phyloP scores from a whole-genome alignment of 1,140 invertebrate genomes.

The Acromyrmex heyeri region DNA sequence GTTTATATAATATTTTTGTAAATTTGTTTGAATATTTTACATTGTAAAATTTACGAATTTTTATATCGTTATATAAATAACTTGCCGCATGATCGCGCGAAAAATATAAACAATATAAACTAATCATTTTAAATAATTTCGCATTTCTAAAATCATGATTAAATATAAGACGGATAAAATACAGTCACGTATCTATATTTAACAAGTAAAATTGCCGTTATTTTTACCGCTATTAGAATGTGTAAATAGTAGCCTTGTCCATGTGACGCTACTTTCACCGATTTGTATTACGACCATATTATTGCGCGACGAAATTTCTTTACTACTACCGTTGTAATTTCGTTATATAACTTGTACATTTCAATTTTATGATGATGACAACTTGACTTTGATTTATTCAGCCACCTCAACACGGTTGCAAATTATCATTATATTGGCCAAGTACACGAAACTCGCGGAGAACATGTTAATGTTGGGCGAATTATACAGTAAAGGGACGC shows the following conservation, averaged over 20 bases:
- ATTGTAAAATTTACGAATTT: background rate
- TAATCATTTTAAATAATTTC: background rate
- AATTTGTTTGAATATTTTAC: background rate
- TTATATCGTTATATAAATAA: background rate
- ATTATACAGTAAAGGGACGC: constrained; percentile 1
- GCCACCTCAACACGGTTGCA: background rate
- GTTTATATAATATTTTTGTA: background rate
- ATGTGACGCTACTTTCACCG: constrained; percentile 44
- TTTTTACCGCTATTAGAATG: background rate
- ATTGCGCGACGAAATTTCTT: constrained; percentile 19
- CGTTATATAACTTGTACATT: constrained; percentile 10
- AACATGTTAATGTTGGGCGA: background rate
- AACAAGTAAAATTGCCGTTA: constrained; percentile 10
- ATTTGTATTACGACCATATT: background rate
- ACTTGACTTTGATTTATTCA: background rate
- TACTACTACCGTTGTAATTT: constrained; percentile 8
- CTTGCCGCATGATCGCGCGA: background rate
- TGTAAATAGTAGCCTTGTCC: constrained; percentile 15
- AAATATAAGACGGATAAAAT: background rate
- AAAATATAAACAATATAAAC: background rate
- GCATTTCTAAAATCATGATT: background rate
- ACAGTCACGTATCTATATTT: background rate
- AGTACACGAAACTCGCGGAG: constrained; percentile 19
- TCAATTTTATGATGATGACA: background rate
- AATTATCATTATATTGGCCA: constrained; percentile 31